Evolutionary conservation across 2,888 invertebrate genomes (phyloP).

Genomic region (Ectropis crepuscularia): DNA sequence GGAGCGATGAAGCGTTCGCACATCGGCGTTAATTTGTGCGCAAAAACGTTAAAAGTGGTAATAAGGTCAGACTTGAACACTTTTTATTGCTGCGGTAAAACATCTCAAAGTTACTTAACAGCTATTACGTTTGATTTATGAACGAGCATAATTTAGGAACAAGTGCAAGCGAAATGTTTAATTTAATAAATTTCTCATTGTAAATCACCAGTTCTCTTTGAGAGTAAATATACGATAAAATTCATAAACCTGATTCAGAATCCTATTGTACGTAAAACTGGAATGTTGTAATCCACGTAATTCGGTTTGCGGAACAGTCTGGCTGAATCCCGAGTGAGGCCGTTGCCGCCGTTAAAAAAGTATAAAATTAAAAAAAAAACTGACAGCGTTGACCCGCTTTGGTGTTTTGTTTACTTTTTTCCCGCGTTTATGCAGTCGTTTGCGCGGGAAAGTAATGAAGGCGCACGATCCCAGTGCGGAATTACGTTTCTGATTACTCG

Average conservation of each 20-base stretch:
- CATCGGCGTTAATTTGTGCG: constrained; percentile 38
- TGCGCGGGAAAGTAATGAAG: constrained; percentile 28
- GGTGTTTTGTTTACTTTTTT: constrained; percentile 56
- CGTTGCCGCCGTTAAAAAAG: constrained; percentile 54
- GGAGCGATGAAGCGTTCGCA: constrained; percentile 22
- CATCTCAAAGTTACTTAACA: constrained; percentile 30
- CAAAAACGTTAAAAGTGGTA: constrained; percentile 36
- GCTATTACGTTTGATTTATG: constrained; percentile 30
- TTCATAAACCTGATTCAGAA: constrained; percentile 23
- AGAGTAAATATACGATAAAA: constrained; percentile 14
- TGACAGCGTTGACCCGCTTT: constrained; percentile 58
- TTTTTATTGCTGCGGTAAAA: constrained; percentile 37
- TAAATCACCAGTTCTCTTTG: constrained; percentile 9
- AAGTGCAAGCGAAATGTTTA: constrained; percentile 4
- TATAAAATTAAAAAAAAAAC: constrained; percentile 52
- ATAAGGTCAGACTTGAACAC: constrained; percentile 40
- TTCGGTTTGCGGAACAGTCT: constrained; percentile 57
- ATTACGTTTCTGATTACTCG: constrained; percentile 28
- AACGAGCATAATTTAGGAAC: constrained; percentile 6
- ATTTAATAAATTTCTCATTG: constrained; percentile 1
- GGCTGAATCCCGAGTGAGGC: constrained; percentile 19
- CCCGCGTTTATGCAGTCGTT: constrained; percentile 40
- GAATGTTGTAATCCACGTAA: constrained; percentile 53
- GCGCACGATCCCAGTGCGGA: constrained; percentile 18
- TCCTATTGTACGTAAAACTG: constrained; percentile 23